Evolutionary conservation across 2,113 vertebrate genomes (phyloP), one percentile per base, ranked within the genome.

Genomic region (Leptodactylus fuscus): DNA sequence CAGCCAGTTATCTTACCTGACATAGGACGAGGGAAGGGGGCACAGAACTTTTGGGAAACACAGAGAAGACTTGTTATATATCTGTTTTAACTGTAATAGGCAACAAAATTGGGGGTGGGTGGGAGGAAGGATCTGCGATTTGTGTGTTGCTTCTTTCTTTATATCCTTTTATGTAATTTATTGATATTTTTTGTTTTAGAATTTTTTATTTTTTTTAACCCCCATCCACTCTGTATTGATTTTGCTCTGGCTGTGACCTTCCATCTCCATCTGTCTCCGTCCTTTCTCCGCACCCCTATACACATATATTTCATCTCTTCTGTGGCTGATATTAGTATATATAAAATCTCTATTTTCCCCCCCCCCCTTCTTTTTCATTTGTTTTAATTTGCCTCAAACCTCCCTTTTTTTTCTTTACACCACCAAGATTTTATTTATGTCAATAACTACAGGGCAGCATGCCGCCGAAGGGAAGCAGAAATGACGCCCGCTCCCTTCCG

Each of bases 361-460:
- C 89, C 91, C 86, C 82, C 80, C 89, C 87, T 87, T 91, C 87
- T 82, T 87, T 34, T 70, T 90, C 89, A 89, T 79, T 18, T 88
- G 88, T 89, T 87, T 71, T 87, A 90, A 90, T 95, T 94, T 94
- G 92, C 95, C 93, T 94, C 90, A 94, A 95, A 93, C 94, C 85
- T 89, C 87, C 89, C 86, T 92, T 89, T 89, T 89, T 89, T 82
- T 83, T 83, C 70, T 85, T 97, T 96, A 96, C 95, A 97, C 96
- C 95, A 96, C 96, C 95, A 96, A 97, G 96, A 96, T 96, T 97
- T 97, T 97, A 95, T 98, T 99, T 98, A 94, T 98, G 96, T 98
- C 97, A 83, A 96, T 98, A 96, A 97, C 96, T 97, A 93, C 97
- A 99, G 97, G 97, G 93, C 95, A 95, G 89, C 94, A 93, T 83